Base-by-base conservation (phyloP, 2,113 vertebrate genomes). In the Mastomys natalensis region DNA sequence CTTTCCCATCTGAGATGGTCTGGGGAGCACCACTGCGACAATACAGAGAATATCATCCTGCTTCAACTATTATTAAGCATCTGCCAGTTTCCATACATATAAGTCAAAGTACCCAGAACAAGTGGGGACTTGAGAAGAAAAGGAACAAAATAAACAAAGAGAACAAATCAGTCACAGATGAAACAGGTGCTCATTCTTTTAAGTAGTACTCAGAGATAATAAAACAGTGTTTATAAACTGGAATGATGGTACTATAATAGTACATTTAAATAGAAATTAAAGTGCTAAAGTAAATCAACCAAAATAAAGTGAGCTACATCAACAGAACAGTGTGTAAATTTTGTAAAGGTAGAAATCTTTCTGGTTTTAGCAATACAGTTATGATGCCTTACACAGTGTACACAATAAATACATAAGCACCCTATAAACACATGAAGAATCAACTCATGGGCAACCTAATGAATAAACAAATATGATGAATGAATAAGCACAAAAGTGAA, bases 301-400 rank as follows among this genome's bases (percentile, higher is more conserved):
- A 68, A 68, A 37, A 60, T 88, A 72, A 81, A 95, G 26, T 87
- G 6, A 37, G 37, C 17, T 29, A 68, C 19, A 95, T 60, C 87
- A 78, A 93, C 31, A 93, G 26, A 96, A 82, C 3, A 84, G 21
- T 43, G 40, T 78, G 9, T 89, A 84, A 90, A 96, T 85, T 70
- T 96, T 60, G 74, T 45, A 9, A 88, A 40, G n/a, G 19, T 37
- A 40, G 40, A 88, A 90, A 93, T 58, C 34, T 66, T 91, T 93
- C 48, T 24, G 15, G 2, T 91, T 93, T 89, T 53, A 94, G 19
- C 77, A 87, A 60, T 72, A 34, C 29, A 88, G 70, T 89, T n/a
- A 76, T 66, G n/a, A 81, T 51, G 64, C 21, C 60, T 89, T 62
- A 37, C 37, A 88, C 29, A 84, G 37, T 82, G 43, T 31, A 62